A percentile compares a stretch with the other conserved stretches of the same genome.
Evolutionary conservation across 2,888 invertebrate genomes (phyloP).

Genomic region (Melanostoma mellinum): DNA sequence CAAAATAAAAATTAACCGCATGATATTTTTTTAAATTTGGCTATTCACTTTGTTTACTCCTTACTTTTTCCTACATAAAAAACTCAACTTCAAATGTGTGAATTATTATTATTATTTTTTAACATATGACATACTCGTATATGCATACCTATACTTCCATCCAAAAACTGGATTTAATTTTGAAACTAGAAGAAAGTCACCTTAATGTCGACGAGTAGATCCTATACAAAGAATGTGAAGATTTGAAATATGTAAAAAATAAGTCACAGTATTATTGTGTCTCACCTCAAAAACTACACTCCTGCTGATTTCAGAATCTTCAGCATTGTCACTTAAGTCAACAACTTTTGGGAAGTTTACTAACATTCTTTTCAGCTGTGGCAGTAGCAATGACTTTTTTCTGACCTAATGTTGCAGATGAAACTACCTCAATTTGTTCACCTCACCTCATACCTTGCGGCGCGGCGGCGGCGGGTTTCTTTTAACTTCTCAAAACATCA

Average conservation of each 20-base stretch:
- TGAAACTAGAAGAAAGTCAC: constrained; percentile 68
- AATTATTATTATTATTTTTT: too few species aligned
- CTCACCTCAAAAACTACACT: not conserved
- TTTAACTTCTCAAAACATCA: constrained; percentile 20
- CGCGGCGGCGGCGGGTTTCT: not conserved
- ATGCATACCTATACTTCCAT: too few species aligned
- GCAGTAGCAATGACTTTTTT: constrained; percentile 38
- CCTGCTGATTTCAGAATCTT: constrained; percentile 29
- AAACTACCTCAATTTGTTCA: constrained; percentile 44
- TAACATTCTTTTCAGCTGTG: constrained; percentile 70
- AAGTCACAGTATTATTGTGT: too few species aligned
- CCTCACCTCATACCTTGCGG: constrained; percentile 42
- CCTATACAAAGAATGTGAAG: constrained; percentile 24
- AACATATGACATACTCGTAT: too few species aligned
- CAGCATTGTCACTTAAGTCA: constrained; percentile 71
- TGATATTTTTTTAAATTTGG: too few species aligned
- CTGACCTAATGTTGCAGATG: constrained; percentile 40
- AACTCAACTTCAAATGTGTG: too few species aligned
- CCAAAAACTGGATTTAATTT: constrained; percentile 69
- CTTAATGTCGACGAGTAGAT: constrained; percentile 50
- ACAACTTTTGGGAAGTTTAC: constrained; percentile 67
- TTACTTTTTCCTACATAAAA: too few species aligned
- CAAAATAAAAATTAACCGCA: too few species aligned
- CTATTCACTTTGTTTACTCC: too few species aligned
- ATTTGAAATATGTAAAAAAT: constrained; percentile 18